phyloP scores from a whole-genome alignment of 2,888 invertebrate genomes.

The Sialis lutaria region DNA sequence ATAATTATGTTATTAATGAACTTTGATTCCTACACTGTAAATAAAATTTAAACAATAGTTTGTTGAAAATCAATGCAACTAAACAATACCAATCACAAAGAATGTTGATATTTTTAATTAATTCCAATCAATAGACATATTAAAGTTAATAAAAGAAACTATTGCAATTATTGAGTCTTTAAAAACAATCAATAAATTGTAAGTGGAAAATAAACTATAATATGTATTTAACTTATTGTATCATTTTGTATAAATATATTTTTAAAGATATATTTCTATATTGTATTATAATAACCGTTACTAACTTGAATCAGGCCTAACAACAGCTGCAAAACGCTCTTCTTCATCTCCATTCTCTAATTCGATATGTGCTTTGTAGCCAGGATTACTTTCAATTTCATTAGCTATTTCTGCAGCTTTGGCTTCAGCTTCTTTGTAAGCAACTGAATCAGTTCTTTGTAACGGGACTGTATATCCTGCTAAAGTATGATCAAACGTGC shows the following conservation, averaged over 20 bases:
- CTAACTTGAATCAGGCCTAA: constrained; percentile 29
- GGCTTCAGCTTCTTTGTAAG: constrained; percentile 64
- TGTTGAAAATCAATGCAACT: no score
- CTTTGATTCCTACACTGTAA: no score
- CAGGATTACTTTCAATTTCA: constrained; percentile 79
- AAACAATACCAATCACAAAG: no score
- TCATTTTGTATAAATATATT: neutral
- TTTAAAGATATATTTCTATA: neutral
- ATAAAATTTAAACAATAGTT: no score
- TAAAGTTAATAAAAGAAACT: no score
- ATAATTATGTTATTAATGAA: no score
- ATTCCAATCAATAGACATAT: no score
- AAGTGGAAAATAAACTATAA: neutral
- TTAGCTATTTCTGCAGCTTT: constrained; percentile 81
- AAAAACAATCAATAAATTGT: no score
- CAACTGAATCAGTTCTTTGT: constrained; percentile 70
- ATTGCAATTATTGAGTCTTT: no score
- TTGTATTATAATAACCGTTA: constrained; percentile 2
- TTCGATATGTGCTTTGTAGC: constrained; percentile 64
- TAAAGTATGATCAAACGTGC: constrained; percentile 81
- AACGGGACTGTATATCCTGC: constrained; percentile 83
- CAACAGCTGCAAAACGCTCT: constrained; percentile 70
- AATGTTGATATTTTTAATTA: no score
- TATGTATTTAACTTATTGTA: neutral
- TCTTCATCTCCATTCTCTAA: constrained; percentile 90